Evolutionary conservation across 2,888 invertebrate species (phyloP).

Genomic region (Alloscopus bannaensis): DNA sequence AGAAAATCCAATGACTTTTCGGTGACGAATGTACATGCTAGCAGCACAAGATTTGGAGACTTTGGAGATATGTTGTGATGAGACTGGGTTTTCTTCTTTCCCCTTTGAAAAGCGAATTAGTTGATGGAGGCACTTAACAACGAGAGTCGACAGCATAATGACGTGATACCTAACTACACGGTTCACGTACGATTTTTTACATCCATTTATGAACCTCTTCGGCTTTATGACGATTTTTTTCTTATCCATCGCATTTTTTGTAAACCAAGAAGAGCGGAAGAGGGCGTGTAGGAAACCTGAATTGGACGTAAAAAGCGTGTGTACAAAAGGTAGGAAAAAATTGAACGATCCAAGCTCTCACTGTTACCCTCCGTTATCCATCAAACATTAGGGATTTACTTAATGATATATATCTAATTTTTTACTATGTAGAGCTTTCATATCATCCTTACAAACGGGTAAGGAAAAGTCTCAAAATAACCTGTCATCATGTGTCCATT

Average conservation of each 20-base stretch:
- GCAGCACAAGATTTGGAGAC: no score
- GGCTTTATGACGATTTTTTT: slow-evolving; percentile 29
- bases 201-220: not conserved
- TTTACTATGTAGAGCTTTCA: slow-evolving; percentile 11
- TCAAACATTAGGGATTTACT: slow-evolving; percentile 1
- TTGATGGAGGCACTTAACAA: slow-evolving; percentile 63
- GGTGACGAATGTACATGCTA: no score
- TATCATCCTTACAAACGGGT: slow-evolving; percentile 3
- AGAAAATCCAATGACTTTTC: no score
- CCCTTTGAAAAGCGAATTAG: slow-evolving; percentile 59
- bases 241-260: slow-evolving; percentile 11
- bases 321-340: slow-evolving; percentile 26
- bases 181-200: not conserved
- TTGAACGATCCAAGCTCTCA: slow-evolving; percentile 16
- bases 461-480: slow-evolving; percentile 38
- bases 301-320: no score
- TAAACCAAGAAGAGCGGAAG: slow-evolving; percentile 41
- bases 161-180: slow-evolving; percentile 23
- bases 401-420: slow-evolving; percentile 7
- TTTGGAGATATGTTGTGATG: no score
- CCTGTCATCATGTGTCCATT: slow-evolving; percentile 24
- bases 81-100: slow-evolving; percentile 37
- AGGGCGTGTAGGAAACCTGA: slow-evolving; percentile 43
- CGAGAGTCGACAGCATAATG: slow-evolving; percentile 59
- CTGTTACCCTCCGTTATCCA: not conserved